Evolutionary conservation across 2,888 invertebrate genomes (phyloP), one percentile per base, ranked within the genome.

Genomic region (Argynnis bischoffii): DNA sequence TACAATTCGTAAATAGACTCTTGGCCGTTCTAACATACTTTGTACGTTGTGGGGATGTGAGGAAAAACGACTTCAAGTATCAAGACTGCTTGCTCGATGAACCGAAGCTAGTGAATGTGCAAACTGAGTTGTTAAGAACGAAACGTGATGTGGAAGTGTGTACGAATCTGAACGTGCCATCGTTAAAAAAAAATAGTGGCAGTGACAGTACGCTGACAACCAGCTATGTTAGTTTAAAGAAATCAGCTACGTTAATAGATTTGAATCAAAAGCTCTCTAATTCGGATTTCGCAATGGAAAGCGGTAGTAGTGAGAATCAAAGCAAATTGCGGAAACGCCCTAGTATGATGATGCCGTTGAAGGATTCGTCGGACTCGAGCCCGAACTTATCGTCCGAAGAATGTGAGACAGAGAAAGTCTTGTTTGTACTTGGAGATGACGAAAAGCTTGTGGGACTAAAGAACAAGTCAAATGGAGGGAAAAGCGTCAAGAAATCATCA

Each of bases 11-110:
- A 63, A 94, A 95, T 76, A 95, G 95, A 78, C 93, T 98, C 11
- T 92, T 98, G 6, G 94, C 94, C 70, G 95, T 97, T 48, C 89
- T 98, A 26, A 96, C 97, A 0, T 99, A 98, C 83, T 98, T 99
- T 81, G 94, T 98, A 71, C 94, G 97, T 56, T 97, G 97, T 85
- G 95, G 95, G 75, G 95, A 96, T 78, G 94, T 97, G 63, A 92
- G 93, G 75, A 86, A 94, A 77, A 94, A 87, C n/a, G 82, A 86
- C 47, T 90, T 83, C 69, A 75, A 79, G n/a, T 89, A 82, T 76
- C 77, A 85, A 78, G 79, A 85, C 61, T 79, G 81, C 70, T 77
- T 77, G 76, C 63, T 91, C 78, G 80, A 87, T 79, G 78, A 93
- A 85, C 86, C 84, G 75, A 81, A 82, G 82, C 81, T 87, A 63